Conservation (phyloP, 2,888 invertebrate species). For the Prosapia bicincta region DNA sequence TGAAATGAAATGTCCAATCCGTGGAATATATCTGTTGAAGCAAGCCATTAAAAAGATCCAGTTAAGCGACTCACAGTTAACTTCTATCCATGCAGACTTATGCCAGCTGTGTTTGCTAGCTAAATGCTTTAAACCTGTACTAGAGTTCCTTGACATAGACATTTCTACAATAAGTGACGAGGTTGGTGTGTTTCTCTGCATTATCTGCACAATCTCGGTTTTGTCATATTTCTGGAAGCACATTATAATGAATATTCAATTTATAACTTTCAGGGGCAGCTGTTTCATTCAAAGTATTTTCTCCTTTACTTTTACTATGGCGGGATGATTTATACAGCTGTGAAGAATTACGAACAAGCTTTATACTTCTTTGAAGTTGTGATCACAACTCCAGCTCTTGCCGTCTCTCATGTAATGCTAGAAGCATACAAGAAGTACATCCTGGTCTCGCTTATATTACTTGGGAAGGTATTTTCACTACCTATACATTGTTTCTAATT, state of each 20-base stretch:
- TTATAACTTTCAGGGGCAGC: constrained; percentile 57
- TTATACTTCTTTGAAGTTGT: constrained; percentile 95
- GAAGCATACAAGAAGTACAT: constrained; percentile 97
- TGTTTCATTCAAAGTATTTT: constrained; percentile 85
- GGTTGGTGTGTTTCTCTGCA: not conserved
- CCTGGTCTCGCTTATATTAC: constrained; percentile 83
- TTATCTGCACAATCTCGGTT: not conserved
- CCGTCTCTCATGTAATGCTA: constrained; percentile 95
- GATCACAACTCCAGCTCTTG: constrained; percentile 90
- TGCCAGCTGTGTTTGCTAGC: constrained; percentile 88
- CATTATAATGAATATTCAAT: constrained; percentile 17
- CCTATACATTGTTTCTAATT: no score
- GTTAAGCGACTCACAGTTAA: constrained; percentile 82
- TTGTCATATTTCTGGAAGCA: constrained; percentile 3
- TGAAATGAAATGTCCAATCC: constrained; percentile 71
- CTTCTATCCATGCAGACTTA: constrained; percentile 90
- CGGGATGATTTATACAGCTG: constrained; percentile 93
- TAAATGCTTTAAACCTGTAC: constrained; percentile 88
- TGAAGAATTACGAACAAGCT: constrained; percentile 90
- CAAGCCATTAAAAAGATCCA: constrained; percentile 87
- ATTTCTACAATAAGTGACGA: constrained; percentile 72
- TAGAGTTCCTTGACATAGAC: constrained; percentile 85
- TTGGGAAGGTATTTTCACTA: constrained; percentile 72
- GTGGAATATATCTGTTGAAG: constrained; percentile 77
- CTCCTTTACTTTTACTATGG: constrained; percentile 95